Evolutionary conservation across 1,140 invertebrate species (phyloP).

Genomic region (Drosophila orosa): DNA sequence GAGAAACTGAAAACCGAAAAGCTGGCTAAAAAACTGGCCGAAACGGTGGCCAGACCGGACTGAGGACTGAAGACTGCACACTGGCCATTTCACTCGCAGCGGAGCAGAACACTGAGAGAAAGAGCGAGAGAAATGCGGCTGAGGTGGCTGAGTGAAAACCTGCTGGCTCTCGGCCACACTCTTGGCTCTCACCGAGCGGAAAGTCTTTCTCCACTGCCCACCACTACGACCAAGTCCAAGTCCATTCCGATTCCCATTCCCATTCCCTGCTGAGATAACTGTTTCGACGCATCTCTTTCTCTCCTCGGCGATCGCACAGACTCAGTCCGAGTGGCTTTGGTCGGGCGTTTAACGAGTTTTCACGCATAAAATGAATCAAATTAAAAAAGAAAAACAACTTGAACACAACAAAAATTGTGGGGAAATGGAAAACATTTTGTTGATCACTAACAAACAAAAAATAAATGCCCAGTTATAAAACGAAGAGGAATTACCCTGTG

Average conservation of each 20-base stretch:
- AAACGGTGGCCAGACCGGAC: constrained; percentile 62
- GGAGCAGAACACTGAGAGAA: constrained; percentile 55
- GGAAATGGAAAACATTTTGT: constrained; percentile 36
- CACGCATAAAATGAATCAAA: constrained; percentile 77
- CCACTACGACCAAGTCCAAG: constrained; percentile 13
- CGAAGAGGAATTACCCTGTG: constrained; percentile 10
- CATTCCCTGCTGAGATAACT: constrained; percentile 46
- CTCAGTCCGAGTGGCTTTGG: constrained; percentile 41
- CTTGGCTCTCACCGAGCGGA: constrained; percentile 34
- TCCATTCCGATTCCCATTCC: constrained; percentile 26
- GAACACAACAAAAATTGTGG: constrained; percentile 1
- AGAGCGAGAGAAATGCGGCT: constrained; percentile 4
- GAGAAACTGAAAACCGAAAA: constrained; percentile 19
- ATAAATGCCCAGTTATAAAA: background rate
- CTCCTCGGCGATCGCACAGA: constrained; percentile 11
- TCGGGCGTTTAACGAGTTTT: constrained; percentile 71
- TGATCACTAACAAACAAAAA: constrained; percentile 12
- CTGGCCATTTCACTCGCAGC: constrained; percentile 77
- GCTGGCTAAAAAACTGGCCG: constrained; percentile 41
- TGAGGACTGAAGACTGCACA: constrained; percentile 17
- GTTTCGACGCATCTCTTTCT: constrained; percentile 32
- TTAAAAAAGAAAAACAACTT: constrained; percentile 57
- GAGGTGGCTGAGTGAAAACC: constrained; percentile 46
- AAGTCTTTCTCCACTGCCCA: constrained; percentile 34
- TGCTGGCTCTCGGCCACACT: background rate